phyloP scores from a whole-genome alignment of 2,113 vertebrate species.

The Cinclus cinclus region DNA sequence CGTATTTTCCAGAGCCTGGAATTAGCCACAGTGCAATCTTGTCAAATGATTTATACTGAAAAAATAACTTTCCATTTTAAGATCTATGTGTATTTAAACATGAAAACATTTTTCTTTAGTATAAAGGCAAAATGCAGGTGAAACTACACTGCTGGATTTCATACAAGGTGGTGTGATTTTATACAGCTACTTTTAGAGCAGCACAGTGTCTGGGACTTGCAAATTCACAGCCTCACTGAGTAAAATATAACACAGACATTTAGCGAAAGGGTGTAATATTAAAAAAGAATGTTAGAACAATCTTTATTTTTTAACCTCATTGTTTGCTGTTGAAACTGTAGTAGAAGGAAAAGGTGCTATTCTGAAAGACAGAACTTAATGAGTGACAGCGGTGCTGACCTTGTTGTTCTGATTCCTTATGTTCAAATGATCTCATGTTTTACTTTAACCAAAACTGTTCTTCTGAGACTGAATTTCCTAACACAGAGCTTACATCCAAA shows the following conservation, averaged over 20 bases:
- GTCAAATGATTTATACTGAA: not conserved
- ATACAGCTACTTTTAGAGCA: not conserved
- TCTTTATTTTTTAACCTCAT: not conserved
- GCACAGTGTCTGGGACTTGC: rapidly evolving
- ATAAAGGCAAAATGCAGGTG: not conserved
- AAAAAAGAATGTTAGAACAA: not conserved
- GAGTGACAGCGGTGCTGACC: not conserved
- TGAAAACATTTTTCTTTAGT: not conserved
- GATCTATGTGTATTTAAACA: not conserved
- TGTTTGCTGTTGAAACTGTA: not conserved
- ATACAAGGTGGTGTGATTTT: not conserved
- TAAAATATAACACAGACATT: not conserved
- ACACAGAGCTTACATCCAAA: not conserved
- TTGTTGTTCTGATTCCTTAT: not conserved
- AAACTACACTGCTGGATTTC: not conserved
- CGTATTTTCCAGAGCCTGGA: not conserved
- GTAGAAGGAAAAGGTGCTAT: not conserved
- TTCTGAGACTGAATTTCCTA: not conserved
- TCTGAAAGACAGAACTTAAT: not conserved
- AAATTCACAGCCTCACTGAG: not conserved
- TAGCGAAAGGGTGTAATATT: not conserved
- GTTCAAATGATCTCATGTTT: not conserved
- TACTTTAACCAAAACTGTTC: not conserved
- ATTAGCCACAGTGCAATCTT: not conserved
- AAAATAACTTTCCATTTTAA: not conserved